These are phyloP conservation scores for Papilio demoleus DNA, from an alignment of 2,888 invertebrate genomes.

Conservation along the genomic window DNA sequence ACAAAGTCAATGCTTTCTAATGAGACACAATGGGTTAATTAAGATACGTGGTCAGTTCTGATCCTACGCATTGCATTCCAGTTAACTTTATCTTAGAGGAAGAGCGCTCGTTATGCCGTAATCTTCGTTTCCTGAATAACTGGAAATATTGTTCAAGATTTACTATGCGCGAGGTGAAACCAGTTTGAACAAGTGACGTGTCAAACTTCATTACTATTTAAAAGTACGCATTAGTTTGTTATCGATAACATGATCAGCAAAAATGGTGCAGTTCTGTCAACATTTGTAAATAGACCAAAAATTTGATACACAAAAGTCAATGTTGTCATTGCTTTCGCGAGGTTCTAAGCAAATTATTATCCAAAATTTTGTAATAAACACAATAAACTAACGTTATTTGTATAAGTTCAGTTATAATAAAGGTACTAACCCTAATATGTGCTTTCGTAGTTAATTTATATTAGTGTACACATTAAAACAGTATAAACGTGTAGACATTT, in stretches of 20 bases:
- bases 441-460: too few species aligned
- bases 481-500: not conserved
- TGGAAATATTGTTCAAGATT: slow-evolving; percentile 20
- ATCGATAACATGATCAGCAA: too few species aligned
- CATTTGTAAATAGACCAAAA: too few species aligned
- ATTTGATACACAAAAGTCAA: too few species aligned
- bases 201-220: not conserved
- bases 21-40: slow-evolving; percentile 69
- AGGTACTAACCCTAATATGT: too few species aligned
- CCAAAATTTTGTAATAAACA: too few species aligned
- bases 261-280: too few species aligned
- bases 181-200: not conserved
- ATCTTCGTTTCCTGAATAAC: slow-evolving; percentile 27
- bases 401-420: too few species aligned
- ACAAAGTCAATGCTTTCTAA: slow-evolving; percentile 54
- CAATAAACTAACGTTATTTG: too few species aligned
- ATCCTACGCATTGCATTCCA: slow-evolving; percentile 50
- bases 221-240: not conserved
- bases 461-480: not conserved
- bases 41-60: slow-evolving; percentile 60
- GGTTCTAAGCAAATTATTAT: too few species aligned
- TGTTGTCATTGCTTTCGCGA: too few species aligned
- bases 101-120: slow-evolving; percentile 29
- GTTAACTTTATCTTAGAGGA: slow-evolving; percentile 34
- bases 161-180: slow-evolving; percentile 5